These are phyloP conservation scores for Poecilus cupreus DNA, from an alignment of 2,888 invertebrate genomes.

Conservation along the genomic window DNA sequence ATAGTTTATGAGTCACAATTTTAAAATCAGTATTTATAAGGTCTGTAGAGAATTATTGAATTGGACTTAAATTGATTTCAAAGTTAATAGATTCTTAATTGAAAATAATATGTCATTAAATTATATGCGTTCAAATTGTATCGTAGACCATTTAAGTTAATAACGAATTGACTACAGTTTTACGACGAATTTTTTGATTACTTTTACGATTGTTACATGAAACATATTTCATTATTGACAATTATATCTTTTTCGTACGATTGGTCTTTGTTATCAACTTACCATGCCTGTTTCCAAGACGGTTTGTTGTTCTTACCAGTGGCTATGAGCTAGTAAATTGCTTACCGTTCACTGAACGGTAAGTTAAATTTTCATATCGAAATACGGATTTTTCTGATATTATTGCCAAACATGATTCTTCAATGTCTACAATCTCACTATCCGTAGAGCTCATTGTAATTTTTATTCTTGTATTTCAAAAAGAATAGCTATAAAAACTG, in stretches of 20 bases:
- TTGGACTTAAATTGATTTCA: neutral
- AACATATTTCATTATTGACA: neutral
- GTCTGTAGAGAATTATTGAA: neutral
- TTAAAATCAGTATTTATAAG: conserved; percentile 15
- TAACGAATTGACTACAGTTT: neutral
- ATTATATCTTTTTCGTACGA: too few species aligned
- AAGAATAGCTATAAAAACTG: too few species aligned
- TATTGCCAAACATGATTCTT: too few species aligned
- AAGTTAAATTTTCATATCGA: too few species aligned
- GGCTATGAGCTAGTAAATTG: too few species aligned
- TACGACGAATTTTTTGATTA: neutral
- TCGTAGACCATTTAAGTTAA: neutral
- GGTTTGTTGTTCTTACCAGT: too few species aligned
- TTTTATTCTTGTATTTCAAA: too few species aligned
- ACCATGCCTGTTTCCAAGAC: too few species aligned
- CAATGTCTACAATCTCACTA: too few species aligned
- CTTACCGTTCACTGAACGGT: too few species aligned
- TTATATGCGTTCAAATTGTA: neutral
- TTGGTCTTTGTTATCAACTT: neutral
- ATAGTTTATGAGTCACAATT: neutral
- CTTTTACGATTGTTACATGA: neutral
- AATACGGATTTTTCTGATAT: too few species aligned
- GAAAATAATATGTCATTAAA: conserved; percentile 2
- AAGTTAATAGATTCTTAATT: neutral
- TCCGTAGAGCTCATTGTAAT: too few species aligned